Evolutionary conservation across 2,797 vertebrate genomes (phyloP).

Genomic region (Poeciliopsis infans): DNA sequence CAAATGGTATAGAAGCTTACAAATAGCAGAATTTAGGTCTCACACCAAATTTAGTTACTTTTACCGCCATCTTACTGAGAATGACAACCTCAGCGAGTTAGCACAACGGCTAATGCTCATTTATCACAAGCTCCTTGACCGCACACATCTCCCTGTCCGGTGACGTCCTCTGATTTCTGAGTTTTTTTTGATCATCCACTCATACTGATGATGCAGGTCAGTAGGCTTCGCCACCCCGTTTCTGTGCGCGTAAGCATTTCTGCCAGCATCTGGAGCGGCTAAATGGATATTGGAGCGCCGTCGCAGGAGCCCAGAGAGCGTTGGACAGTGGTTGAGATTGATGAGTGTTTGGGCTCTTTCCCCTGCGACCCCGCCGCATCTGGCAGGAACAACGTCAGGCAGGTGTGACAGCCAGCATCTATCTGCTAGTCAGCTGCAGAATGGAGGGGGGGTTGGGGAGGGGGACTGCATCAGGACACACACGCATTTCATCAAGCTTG

Average conservation of each 20-base stretch:
- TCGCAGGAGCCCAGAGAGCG: slow-evolving; percentile 63
- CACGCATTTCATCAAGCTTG: slow-evolving; percentile 6
- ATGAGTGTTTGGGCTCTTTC: slow-evolving; percentile 83
- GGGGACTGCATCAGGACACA: slow-evolving; percentile 48
- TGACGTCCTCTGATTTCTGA: slow-evolving; percentile 32
- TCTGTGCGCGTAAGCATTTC: slow-evolving; percentile 74
- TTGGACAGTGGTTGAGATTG: slow-evolving; percentile 82
- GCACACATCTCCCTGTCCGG: slow-evolving; percentile 28
- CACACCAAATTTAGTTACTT: slow-evolving; percentile 51
- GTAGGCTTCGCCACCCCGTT: slow-evolving; percentile 54
- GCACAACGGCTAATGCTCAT: slow-evolving; percentile 50
- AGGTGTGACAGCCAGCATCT: slow-evolving; percentile 82
- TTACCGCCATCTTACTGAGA: slow-evolving; percentile 42
- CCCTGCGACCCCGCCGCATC: slow-evolving; percentile 77
- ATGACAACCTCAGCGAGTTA: slow-evolving; percentile 21
- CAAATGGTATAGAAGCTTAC: slow-evolving; percentile 24
- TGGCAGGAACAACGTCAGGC: slow-evolving; percentile 80
- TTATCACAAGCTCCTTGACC: slow-evolving; percentile 23
- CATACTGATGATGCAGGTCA: slow-evolving; percentile 54
- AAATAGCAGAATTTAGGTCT: slow-evolving; percentile 40
- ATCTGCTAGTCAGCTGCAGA: slow-evolving; percentile 78
- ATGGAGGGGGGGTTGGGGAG: slow-evolving; percentile 36
- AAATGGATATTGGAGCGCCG: slow-evolving; percentile 79
- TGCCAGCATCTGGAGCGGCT: slow-evolving; percentile 70
- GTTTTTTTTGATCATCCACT: slow-evolving; percentile 40